These are phyloP conservation scores for Dendrocincla tyrannina DNA, from an alignment of 2,797 vertebrate species.

Conservation along the genomic window DNA sequence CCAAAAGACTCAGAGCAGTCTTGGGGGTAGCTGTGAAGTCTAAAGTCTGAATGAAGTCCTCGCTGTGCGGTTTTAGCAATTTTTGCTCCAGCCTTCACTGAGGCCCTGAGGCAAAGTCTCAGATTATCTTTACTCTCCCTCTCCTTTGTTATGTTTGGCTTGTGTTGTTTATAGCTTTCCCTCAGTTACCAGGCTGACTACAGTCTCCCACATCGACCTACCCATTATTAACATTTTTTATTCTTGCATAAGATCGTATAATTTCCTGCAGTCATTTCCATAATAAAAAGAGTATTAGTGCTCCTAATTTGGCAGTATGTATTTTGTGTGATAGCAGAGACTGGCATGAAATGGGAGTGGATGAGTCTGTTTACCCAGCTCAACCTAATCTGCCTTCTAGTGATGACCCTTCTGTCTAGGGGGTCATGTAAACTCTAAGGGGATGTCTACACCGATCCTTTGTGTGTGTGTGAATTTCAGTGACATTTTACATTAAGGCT, in stretches of 20 bases:
- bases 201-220: neutral
- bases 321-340: neutral
- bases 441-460: neutral
- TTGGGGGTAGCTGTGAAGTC: neutral
- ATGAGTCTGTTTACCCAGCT: neutral
- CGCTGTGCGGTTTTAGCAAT: neutral
- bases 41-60: neutral
- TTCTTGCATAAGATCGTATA: neutral
- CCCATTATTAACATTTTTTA: neutral
- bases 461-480: conserved; percentile 10
- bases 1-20: neutral
- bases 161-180: neutral
- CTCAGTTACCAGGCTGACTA: neutral
- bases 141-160: neutral
- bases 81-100: neutral
- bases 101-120: neutral
- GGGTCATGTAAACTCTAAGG: conserved; percentile 40
- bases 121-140: neutral
- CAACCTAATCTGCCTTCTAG: neutral
- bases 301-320: neutral
- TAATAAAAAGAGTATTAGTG: neutral
- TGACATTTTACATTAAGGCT: conserved; percentile 14
- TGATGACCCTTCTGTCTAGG: neutral
- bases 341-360: neutral
- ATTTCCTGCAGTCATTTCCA: neutral